Base-by-base conservation (phyloP, 2,113 vertebrate species). In the Lonchura striata region DNA sequence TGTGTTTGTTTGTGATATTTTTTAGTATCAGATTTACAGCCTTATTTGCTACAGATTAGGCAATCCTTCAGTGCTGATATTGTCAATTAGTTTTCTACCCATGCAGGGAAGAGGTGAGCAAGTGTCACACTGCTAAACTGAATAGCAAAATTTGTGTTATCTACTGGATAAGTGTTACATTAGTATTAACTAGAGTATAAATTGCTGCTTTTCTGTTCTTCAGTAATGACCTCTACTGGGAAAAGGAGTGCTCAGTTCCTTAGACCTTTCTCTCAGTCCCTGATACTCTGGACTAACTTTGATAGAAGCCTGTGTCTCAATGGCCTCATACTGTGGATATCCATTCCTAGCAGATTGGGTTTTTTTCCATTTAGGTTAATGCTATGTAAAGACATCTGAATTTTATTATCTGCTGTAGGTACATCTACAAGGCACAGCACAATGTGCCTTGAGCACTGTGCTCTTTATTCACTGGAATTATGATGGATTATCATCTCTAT, bases 371-470 rank as follows among this genome's bases (percentile, higher is more conserved):
- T 77, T 57, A 57, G 7, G 13, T 11, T 69, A 74, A 61, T 47
- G 37, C 25, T 71, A 65, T 88, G 16, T 57, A 82, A 93, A 71
- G 23, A 44, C 44, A 64, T 68, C 35, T 78, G 69, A 91, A 64
- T 83, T 93, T 85, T 90, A 61, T 92, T 90, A 50, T 80, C 50
- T 77, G 50, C 79, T 92, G 50, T 83, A 77, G 39, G 23, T 81
- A 54, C 31, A 33, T n/a, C 47, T 88, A 35, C 47, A 84, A 65
- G 39, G n/a, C 3, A 1, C 13, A 53, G n/a, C 59, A 35, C 35
- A 91, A 66, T 37, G 41, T 41, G 41, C 12, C 41, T 41, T 41
- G 35, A 66, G 5, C 8, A n/a, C 3, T 22, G 10, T 66, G 22
- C 53, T 11, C 2, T 63, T 72, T 88, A 54, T 74, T 84, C 30